A percentile compares a stretch with the other conserved stretches of the same genome.
phyloP scores from a whole-genome alignment of 2,888 invertebrate species.

The Drosophila yooni region DNA sequence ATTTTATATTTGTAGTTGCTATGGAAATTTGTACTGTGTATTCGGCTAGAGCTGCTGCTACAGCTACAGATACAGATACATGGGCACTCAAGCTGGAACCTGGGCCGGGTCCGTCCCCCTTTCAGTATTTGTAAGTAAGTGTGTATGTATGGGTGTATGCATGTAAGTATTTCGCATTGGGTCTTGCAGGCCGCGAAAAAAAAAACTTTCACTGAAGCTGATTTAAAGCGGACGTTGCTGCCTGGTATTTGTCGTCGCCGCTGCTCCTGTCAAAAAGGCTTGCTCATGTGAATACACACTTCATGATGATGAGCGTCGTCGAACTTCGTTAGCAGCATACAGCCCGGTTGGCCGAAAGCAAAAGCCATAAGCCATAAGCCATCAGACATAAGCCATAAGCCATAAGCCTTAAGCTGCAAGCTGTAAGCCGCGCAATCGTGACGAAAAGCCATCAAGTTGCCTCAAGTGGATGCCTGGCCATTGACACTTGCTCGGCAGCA shows the following conservation, averaged over 20 bases:
- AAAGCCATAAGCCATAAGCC: slow-evolving; percentile 40
- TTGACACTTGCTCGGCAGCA: slow-evolving; percentile 70
- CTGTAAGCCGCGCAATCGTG: slow-evolving; percentile 62
- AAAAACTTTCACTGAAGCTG: slow-evolving; percentile 76
- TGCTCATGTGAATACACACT: slow-evolving; percentile 51
- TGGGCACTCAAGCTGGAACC: slow-evolving; percentile 2
- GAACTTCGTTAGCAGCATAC: slow-evolving; percentile 52
- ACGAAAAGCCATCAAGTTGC: slow-evolving; percentile 70
- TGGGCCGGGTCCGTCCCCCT: slow-evolving; percentile 16
- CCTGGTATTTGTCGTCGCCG: slow-evolving; percentile 44
- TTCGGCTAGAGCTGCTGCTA: background rate
- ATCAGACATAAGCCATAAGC: slow-evolving; percentile 29
- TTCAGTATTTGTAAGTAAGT: slow-evolving; percentile 8
- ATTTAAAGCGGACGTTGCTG: slow-evolving; percentile 55
- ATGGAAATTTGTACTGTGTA: slow-evolving; percentile 5
- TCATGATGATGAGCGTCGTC: slow-evolving; percentile 62
- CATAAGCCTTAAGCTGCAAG: slow-evolving; percentile 38
- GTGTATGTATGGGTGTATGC: background rate
- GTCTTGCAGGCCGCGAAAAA: slow-evolving; percentile 33
- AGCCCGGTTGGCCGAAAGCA: slow-evolving; percentile 17
- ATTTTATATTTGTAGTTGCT: background rate
- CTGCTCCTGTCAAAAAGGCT: slow-evolving; percentile 74
- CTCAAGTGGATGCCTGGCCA: slow-evolving; percentile 61
- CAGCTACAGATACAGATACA: slow-evolving; percentile 13
- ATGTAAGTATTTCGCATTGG: slow-evolving; percentile 51